These are phyloP conservation scores for Phoenoteleia sp. DNA, from an alignment of 2,888 invertebrate species.

Conservation along the genomic window DNA sequence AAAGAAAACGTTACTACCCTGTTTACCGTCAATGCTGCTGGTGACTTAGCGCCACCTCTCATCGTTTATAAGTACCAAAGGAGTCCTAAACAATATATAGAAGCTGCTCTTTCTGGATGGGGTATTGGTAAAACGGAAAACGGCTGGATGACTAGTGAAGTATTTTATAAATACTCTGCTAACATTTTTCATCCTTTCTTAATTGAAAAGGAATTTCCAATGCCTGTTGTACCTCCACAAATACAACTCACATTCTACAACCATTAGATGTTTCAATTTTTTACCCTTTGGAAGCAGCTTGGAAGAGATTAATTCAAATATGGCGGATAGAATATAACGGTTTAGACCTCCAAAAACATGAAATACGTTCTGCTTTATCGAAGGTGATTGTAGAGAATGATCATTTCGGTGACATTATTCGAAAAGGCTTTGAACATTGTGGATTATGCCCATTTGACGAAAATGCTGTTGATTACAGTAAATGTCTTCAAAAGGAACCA, in stretches of 20 bases:
- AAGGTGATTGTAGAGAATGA: slow-evolving; percentile 3
- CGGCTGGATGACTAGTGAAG: slow-evolving; percentile 77
- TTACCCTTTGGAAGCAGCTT: slow-evolving; percentile 70
- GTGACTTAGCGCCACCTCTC: slow-evolving; percentile 72
- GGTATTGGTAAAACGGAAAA: slow-evolving; percentile 76
- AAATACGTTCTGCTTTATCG: slow-evolving; percentile 2
- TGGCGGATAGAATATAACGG: slow-evolving; percentile 1
- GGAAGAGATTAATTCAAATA: slow-evolving; percentile 2
- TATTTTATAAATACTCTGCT: slow-evolving; percentile 77
- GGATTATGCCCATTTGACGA: slow-evolving; percentile 14
- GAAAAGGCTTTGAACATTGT: slow-evolving; percentile 6
- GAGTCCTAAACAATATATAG: slow-evolving; percentile 64
- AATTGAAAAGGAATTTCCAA: slow-evolving; percentile 61
- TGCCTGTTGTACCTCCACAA: slow-evolving; percentile 75
- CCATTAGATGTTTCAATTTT: slow-evolving; percentile 74
- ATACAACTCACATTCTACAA: slow-evolving; percentile 76
- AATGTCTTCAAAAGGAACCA: slow-evolving; percentile 16
- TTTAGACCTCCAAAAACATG: slow-evolving; percentile 15
- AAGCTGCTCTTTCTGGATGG: slow-evolving; percentile 73
- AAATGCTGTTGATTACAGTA: slow-evolving; percentile 9
- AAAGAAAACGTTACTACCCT: slow-evolving; percentile 75
- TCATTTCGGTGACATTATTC: slow-evolving; percentile 4
- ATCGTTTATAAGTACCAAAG: slow-evolving; percentile 71
- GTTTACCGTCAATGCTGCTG: slow-evolving; percentile 74
- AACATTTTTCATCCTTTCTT: slow-evolving; percentile 76